Evolutionary conservation across 2,888 invertebrate species (phyloP).

Genomic region (Amphipoea oculea): DNA sequence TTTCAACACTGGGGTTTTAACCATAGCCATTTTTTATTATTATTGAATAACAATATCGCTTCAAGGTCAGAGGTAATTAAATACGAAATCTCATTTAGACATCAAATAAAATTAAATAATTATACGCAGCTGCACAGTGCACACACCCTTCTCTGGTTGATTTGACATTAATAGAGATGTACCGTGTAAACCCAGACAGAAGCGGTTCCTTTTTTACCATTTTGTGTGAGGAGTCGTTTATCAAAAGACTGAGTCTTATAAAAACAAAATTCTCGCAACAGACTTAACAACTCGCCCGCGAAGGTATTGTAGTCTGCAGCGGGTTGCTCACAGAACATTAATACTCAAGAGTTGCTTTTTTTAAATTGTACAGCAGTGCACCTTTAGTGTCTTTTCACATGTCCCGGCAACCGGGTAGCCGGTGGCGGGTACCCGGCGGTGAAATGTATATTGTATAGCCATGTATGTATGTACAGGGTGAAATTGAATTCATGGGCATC

Average conservation of each 20-base stretch:
- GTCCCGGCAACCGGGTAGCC: too few relatives aligned
- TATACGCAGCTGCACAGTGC: conserved; percentile 32
- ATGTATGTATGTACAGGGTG: too few relatives aligned
- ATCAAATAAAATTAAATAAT: conserved; percentile 24
- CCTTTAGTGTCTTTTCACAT: too few relatives aligned
- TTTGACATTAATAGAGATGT: conserved; percentile 22
- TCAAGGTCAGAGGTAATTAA: conserved; percentile 16
- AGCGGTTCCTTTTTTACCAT: not conserved
- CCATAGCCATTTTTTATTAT: conserved; percentile 92
- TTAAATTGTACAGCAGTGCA: too few relatives aligned
- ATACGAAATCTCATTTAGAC: conserved; percentile 1
- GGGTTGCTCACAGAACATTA: not conserved
- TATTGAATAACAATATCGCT: conserved; percentile 8
- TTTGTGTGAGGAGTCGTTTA: not conserved
- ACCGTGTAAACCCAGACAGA: not conserved
- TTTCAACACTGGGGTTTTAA: conserved; percentile 96
- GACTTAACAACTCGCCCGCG: not conserved
- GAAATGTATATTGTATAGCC: too few relatives aligned
- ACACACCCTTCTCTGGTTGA: conserved; percentile 48
- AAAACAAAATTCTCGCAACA: not conserved
- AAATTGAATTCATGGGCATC: too few relatives aligned
- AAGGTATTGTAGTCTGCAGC: not conserved
- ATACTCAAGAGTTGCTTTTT: not conserved
- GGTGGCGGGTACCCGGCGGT: too few relatives aligned
- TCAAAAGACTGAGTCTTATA: too few relatives aligned